phyloP scores from a whole-genome alignment of 2,113 vertebrate species.

The Tonatia bakeri region DNA sequence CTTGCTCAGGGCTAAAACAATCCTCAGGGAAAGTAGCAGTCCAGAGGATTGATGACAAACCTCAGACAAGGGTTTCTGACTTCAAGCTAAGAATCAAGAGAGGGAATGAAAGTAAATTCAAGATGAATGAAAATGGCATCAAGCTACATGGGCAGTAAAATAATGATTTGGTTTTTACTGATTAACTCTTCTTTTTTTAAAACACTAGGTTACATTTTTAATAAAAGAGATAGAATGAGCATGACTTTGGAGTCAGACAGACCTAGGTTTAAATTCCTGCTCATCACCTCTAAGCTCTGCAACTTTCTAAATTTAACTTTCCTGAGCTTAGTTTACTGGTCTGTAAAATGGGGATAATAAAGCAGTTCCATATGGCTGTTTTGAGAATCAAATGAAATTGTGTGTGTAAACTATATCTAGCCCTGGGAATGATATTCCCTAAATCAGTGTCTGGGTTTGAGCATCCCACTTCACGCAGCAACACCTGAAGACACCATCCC shows the following conservation, averaged over 20 bases:
- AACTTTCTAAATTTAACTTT: neutral
- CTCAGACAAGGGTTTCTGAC: constrained; percentile 1
- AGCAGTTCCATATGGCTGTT: neutral
- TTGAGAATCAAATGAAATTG: neutral
- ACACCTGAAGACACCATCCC: neutral
- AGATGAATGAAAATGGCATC: neutral
- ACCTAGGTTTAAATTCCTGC: neutral
- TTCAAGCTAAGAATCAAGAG: neutral
- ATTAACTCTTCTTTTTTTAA: neutral
- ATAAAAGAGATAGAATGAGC: neutral
- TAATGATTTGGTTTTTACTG: neutral
- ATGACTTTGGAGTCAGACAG: neutral
- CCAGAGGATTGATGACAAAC: neutral
- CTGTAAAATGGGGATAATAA: constrained; percentile 8
- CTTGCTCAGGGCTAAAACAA: neutral
- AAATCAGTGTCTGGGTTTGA: neutral
- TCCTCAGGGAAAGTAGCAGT: neutral
- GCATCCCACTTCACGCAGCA: neutral
- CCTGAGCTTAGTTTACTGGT: constrained; percentile 4
- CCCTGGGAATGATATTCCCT: neutral
- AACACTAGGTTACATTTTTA: neutral
- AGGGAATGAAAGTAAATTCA: neutral
- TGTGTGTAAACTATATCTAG: neutral
- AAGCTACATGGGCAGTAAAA: neutral
- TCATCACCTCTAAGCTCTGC: neutral